These are phyloP conservation scores for Mormyrus iriodes DNA, from an alignment of 2,113 vertebrate species.

Conservation along the genomic window DNA sequence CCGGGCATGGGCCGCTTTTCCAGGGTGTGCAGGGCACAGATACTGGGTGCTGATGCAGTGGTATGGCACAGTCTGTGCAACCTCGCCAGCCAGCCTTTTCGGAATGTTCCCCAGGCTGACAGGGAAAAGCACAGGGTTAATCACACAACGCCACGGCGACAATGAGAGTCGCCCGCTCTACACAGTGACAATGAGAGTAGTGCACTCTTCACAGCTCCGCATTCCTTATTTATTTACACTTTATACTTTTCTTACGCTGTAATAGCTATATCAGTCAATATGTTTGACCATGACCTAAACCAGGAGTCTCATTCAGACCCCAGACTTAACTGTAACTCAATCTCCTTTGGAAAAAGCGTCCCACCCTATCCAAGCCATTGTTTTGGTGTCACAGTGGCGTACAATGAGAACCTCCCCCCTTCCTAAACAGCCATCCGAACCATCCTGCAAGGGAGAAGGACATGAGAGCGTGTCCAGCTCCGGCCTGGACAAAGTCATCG, in stretches of 20 bases:
- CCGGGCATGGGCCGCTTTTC: background rate
- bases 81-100: too few species aligned
- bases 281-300: slow-evolving; percentile 34
- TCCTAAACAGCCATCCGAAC: background rate
- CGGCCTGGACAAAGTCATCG: background rate
- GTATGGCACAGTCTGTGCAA: background rate
- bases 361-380: background rate
- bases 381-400: slow-evolving; percentile 21
- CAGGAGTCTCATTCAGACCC: slow-evolving; percentile 24
- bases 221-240: slow-evolving; percentile 4
- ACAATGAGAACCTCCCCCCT: background rate
- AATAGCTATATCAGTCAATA: slow-evolving; percentile 22
- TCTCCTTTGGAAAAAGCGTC: slow-evolving; percentile 22
- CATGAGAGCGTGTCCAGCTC: background rate
- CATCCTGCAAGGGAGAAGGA: background rate
- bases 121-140: background rate
- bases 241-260: background rate
- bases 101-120: background rate
- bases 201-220: too few species aligned
- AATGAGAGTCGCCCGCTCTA: background rate
- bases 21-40: background rate
- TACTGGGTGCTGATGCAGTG: background rate
- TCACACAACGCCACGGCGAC: background rate
- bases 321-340: slow-evolving; percentile 28
- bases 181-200: background rate